Conservation (phyloP, 2,797 vertebrate genomes). For the Anguilla pacifica region DNA sequence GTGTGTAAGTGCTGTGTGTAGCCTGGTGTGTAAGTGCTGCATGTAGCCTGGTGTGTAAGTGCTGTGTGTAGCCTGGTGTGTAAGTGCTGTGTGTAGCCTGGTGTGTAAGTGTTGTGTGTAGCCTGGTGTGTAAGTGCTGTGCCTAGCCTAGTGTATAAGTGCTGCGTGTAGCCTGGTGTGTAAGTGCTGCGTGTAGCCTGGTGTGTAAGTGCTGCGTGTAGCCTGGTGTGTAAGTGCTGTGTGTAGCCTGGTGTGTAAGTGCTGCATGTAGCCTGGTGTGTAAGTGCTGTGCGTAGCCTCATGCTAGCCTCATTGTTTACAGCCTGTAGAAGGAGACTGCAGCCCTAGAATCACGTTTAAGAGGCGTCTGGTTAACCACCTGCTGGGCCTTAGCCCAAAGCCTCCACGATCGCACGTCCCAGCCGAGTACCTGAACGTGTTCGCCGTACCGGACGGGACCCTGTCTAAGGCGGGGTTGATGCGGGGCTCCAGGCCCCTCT, state of each 20-base stretch:
- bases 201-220: background rate
- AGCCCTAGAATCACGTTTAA: conserved; percentile 87
- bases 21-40: no score
- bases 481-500: conserved; percentile 88
- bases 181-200: background rate
- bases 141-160: background rate
- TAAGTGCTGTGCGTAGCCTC: conserved; percentile 17
- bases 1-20: no score
- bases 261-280: conserved; percentile 14
- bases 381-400: conserved; percentile 87
- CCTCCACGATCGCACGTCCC: conserved; percentile 83
- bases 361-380: conserved; percentile 94
- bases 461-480: conserved; percentile 70
- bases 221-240: background rate
- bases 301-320: conserved; percentile 58
- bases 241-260: background rate
- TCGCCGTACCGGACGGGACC: conserved; percentile 65
- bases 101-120: background rate
- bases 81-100: no score
- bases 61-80: no score
- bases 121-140: background rate
- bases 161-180: no score
- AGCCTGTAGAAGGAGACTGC: conserved; percentile 87
- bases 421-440: conserved; percentile 80
- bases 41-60: no score